These are phyloP conservation scores for Agrypnus murinus DNA, from an alignment of 2,888 invertebrate genomes.

Conservation along the genomic window DNA sequence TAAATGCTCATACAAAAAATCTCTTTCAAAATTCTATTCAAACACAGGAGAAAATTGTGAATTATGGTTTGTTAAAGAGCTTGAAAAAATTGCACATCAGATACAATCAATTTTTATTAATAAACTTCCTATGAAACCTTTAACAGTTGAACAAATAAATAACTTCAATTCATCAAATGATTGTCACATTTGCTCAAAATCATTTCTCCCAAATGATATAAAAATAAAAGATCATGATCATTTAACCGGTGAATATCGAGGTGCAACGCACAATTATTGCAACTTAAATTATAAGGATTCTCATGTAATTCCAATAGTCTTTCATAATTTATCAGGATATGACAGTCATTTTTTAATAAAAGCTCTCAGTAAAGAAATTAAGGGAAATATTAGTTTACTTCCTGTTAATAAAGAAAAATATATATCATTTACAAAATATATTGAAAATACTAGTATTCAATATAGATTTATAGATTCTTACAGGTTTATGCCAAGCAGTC, in stretches of 20 bases:
- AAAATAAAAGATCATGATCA: slow-evolving; percentile 25
- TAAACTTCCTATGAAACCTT: neutral
- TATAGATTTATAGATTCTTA: slow-evolving; percentile 39
- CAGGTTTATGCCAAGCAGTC: slow-evolving; percentile 32
- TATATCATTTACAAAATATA: slow-evolving; percentile 50
- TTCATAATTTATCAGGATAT: slow-evolving; percentile 29
- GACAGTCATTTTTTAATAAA: slow-evolving; percentile 36
- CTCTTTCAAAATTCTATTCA: neutral
- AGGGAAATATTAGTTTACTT: slow-evolving; percentile 14
- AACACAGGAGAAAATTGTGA: slow-evolving; percentile 3
- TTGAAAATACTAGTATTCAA: neutral
- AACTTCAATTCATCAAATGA: neutral
- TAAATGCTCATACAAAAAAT: too few relatives aligned
- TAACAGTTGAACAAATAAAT: neutral
- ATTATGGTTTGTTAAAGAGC: slow-evolving; percentile 6
- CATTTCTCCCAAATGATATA: neutral
- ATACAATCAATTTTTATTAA: neutral
- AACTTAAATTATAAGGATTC: neutral
- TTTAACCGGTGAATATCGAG: slow-evolving; percentile 45
- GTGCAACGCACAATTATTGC: slow-evolving; percentile 11
- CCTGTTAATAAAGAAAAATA: slow-evolving; percentile 34
- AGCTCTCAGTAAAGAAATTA: too few relatives aligned
- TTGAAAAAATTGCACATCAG: slow-evolving; percentile 11
- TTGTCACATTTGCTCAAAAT: slow-evolving; percentile 12
- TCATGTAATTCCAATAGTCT: slow-evolving; percentile 42